These are phyloP conservation scores for Raja brachyura DNA, from an alignment of 2,113 vertebrate species.

Conservation along the genomic window DNA sequence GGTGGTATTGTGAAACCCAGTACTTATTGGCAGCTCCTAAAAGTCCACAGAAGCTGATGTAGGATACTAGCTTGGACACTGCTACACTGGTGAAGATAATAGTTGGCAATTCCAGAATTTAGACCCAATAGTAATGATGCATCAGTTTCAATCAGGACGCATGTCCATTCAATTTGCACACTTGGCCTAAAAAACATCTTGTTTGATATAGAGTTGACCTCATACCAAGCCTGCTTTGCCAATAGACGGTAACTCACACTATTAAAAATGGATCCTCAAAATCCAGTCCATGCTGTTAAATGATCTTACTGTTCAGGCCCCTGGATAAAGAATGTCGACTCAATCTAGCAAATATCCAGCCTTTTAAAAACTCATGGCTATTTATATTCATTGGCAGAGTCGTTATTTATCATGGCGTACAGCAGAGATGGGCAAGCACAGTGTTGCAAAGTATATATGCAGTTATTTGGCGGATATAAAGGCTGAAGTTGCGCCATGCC, in stretches of 20 bases:
- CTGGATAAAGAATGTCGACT: background rate
- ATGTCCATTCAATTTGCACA: background rate
- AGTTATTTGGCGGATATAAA: background rate
- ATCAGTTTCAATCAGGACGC: background rate
- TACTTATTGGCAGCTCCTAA: too few species aligned
- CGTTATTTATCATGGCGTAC: background rate
- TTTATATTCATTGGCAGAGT: background rate
- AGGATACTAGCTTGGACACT: too few species aligned
- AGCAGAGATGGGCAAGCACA: background rate
- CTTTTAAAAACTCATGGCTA: background rate
- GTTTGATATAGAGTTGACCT: background rate
- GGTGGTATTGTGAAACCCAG: too few species aligned
- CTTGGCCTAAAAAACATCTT: background rate
- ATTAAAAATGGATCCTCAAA: background rate
- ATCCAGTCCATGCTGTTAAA: background rate
- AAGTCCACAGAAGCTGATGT: too few species aligned
- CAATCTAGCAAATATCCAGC: background rate
- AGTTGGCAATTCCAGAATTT: too few species aligned
- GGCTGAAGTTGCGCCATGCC: background rate
- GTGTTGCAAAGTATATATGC: background rate
- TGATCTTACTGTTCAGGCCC: background rate
- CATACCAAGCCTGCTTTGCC: background rate
- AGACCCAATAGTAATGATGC: too few species aligned
- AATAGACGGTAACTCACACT: background rate
- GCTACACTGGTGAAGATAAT: too few species aligned